Base-by-base conservation (phyloP, 64 coral and sea anemone genomes). In the Stichodactyla helianthus region DNA sequence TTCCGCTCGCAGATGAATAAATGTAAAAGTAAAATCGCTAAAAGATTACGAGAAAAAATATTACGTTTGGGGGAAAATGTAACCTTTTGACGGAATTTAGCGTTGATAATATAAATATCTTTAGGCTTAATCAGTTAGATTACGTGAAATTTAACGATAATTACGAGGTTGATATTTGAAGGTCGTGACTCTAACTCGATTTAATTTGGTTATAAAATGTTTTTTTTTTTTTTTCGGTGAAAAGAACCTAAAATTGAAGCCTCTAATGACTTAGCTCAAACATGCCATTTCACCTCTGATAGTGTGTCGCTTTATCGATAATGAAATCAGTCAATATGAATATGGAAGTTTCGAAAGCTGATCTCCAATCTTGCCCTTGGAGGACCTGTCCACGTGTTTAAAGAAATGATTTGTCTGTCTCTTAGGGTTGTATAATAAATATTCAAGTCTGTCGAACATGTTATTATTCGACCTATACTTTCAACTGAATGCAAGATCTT, bases 321-420 rank as follows among this genome's bases (percentile, higher is more conserved):
- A 74, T 74, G 68, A 74, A 74, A 74, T 74, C 68, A 74, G 22
- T 31, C 6, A 74, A 74, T 27, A 74, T 74, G 22, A 74, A 74
- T 74, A 74, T 27, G n/a, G 22, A 31, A 9, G 1, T 74, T 74
- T 31, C 23, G 68, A 74, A 35, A 74, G 10, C 7, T 13, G 68
- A 74, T 27, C 26, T 74, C 22, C 26, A 74, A 74, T 74, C 68
- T 74, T 27, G 25, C 8, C n/a, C 20, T 13, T 26, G 7, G 20
- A 26, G 3, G 68, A 74, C 10, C 23, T 28, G 25, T 74, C 68
- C 12, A 27, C 31, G n/a, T 74, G 68, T 12, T 11, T 31, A 74
- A 44, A 74, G 68, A 31, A 74, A 74, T 74, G 68, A n/a, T 12
- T 74, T 35, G 68, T 74, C 68, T 74, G 4, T n/a, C n/a, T 74